Evolutionary conservation across 2,888 invertebrate genomes (phyloP).

Genomic region (Dicranocentrus wangi): DNA sequence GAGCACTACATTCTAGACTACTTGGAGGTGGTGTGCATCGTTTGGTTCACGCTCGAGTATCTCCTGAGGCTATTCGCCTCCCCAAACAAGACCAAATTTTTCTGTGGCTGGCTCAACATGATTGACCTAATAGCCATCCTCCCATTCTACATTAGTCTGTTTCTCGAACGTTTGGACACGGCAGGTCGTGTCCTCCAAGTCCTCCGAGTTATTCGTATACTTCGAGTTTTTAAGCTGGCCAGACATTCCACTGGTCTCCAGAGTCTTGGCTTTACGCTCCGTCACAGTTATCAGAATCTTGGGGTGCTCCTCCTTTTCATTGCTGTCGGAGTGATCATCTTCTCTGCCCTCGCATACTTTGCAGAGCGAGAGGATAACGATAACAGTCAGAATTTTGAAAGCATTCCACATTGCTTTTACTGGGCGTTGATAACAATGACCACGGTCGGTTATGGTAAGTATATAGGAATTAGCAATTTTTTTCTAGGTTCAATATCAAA

Average conservation of each 20-base stretch:
- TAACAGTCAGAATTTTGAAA: constrained; percentile 48
- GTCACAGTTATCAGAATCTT: constrained; percentile 63
- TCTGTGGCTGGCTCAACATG: constrained; percentile 62
- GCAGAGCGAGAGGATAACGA: constrained; percentile 62
- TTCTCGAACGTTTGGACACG: constrained; percentile 58
- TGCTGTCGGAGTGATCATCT: constrained; percentile 60
- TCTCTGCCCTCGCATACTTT: constrained; percentile 62
- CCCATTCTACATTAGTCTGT: constrained; percentile 61
- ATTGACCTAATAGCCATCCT: constrained; percentile 65
- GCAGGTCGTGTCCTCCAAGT: constrained; percentile 60
- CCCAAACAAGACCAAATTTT: constrained; percentile 58
- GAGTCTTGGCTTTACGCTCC: constrained; percentile 62
- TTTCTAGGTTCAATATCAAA: neutral
- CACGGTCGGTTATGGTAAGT: constrained; percentile 64
- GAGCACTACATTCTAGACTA: constrained; percentile 50
- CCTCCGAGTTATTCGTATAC: constrained; percentile 63
- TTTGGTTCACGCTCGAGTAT: constrained; percentile 65
- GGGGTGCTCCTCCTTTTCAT: constrained; percentile 63
- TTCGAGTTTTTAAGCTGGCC: constrained; percentile 65
- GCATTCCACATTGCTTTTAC: constrained; percentile 59
- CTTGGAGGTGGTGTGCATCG: constrained; percentile 58
- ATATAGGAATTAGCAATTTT: neutral
- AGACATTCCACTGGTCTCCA: constrained; percentile 65
- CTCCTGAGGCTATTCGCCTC: constrained; percentile 49
- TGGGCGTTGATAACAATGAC: constrained; percentile 68